Evolutionary conservation across 1,140 invertebrate genomes (phyloP), one percentile per base, ranked within the genome.

Genomic region (Teleopsis dalmanni): DNA sequence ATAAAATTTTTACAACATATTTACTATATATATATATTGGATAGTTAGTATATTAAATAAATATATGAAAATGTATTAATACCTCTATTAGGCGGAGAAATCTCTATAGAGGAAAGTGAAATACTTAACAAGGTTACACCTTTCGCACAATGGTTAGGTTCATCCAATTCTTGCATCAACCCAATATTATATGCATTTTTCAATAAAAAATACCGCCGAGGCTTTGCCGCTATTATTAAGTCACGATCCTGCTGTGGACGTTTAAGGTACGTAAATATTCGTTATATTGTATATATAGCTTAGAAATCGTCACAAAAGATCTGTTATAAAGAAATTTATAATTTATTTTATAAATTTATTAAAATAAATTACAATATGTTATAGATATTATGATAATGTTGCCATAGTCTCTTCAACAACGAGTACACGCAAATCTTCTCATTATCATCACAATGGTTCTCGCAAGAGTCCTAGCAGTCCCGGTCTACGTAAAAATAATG

Each of bases 111-210:
- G 72, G 87, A 89, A 58, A 83, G 90, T 54, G 83, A 90, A 45
- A 74, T 92, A 13, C 72, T 92, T 2, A 81, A 84, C 11, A 81
- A 91, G 2, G 82, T 86, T 0, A 85, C 87, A 11, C 94, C 94
- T 0, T 80, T 97, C 23, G 92, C 94, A 0, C 94, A 98, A 71
- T 98, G 95, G 94, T 75, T 98, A 3, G 95, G 93, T 0, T 83
- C 91, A 0, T 91, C 92, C 16, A 98, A 98, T 70, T 94, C 91
- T 23, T 96, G 92, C 76, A 92, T 98, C 57, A 98, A 98, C 73
- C 95, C 95, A 0, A 85, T 68, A 35, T 79, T 98, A n/a, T 98
- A 98, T 72, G 92, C 93, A 1, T 95, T 92, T 70, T 95, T 96
- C 75, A 96, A 95, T 70, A 92, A 95, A 57, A 97, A 97, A 68